Conservation (phyloP, 2,888 invertebrate species). For the Meta bourneti region DNA sequence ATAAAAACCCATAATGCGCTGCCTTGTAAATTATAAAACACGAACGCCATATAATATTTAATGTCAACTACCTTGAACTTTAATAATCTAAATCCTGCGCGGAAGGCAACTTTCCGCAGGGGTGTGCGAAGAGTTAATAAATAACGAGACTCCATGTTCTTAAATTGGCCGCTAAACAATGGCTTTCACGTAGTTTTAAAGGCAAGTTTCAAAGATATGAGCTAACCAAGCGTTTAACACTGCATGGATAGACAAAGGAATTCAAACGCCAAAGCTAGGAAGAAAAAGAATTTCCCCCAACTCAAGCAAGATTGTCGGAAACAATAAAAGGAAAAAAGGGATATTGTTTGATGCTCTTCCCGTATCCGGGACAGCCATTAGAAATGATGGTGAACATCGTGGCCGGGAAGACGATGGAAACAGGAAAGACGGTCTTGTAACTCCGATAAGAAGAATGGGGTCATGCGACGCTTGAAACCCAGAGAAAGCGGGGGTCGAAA, state of each 20-base stretch:
- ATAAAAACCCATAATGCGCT: no score
- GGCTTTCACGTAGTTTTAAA: background rate
- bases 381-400: slow-evolving; percentile 27
- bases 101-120: no score
- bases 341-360: slow-evolving; percentile 33
- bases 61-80: no score
- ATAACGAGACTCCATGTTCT: background rate
- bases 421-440: slow-evolving; percentile 48
- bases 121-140: no score
- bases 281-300: background rate
- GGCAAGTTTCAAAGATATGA: background rate
- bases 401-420: slow-evolving; percentile 26
- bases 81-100: no score
- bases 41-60: no score
- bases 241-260: background rate
- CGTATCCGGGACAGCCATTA: slow-evolving; percentile 57
- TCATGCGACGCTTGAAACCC: slow-evolving; percentile 49
- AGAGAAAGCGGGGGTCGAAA: background rate
- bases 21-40: no score
- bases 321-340: slow-evolving; percentile 29
- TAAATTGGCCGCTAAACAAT: background rate
- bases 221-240: background rate
- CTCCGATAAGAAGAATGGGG: slow-evolving; percentile 39
- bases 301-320: slow-evolving; percentile 26
- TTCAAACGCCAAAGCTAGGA: background rate